A percentile compares a stretch with the other conserved stretches of the same genome.
phyloP scores from a whole-genome alignment of 2,797 vertebrate species.

The Rhinatrema bivittatum region DNA sequence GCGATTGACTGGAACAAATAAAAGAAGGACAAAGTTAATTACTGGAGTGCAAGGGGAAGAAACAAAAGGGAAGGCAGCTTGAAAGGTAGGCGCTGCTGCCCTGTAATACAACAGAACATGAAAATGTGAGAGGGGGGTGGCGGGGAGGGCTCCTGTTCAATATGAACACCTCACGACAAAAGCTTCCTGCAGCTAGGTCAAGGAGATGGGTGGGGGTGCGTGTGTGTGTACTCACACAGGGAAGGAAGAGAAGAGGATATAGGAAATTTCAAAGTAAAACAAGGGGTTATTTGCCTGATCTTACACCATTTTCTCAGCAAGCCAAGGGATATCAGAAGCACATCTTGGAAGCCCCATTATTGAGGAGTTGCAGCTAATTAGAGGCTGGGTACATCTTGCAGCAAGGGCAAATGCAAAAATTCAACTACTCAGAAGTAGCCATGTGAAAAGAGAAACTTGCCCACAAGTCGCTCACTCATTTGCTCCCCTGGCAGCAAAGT shows the following conservation, averaged over 20 bases:
- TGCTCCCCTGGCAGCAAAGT: conserved; percentile 75
- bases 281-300: conserved; percentile 33
- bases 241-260: conserved; percentile 54
- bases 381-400: conserved; percentile 40
- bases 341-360: conserved; percentile 40
- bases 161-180: conserved; percentile 98
- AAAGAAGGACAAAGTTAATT: conserved; percentile 99
- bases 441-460: too few species aligned
- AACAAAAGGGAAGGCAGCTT: conserved; percentile 92
- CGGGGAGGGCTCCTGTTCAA: too few species aligned
- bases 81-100: conserved; percentile 93
- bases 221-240: conserved; percentile 3
- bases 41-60: conserved; percentile 96
- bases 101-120: conserved; percentile 99
- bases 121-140: conserved; percentile 99
- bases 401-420: too few species aligned
- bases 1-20: conserved; percentile 99
- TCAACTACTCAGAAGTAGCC: too few species aligned
- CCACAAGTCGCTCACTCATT: too few species aligned
- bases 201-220: conserved; percentile 39
- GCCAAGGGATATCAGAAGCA: conserved; percentile 26
- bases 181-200: conserved; percentile 80
- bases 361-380: conserved; percentile 46
- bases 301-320: conserved; percentile 32
- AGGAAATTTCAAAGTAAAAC: conserved; percentile 43